These are phyloP conservation scores for Poeciliopsis occidentalis DNA, from an alignment of 2,113 vertebrate species.

Conservation along the genomic window DNA sequence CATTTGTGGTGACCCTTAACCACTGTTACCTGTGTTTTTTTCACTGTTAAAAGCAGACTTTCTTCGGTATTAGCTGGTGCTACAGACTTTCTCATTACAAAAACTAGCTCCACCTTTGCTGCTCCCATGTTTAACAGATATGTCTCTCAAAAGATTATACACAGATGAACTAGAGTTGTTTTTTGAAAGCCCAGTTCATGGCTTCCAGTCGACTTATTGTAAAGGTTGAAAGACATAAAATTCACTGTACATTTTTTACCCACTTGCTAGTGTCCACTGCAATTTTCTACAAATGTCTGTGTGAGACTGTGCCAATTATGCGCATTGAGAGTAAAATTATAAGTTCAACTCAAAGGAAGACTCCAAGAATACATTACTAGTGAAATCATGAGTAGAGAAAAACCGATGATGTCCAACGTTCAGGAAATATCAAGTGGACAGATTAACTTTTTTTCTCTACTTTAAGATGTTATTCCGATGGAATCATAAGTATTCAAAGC, in stretches of 20 bases:
- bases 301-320: neutral
- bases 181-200: neutral
- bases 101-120: neutral
- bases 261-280: neutral
- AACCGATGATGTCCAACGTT: too few relatives aligned
- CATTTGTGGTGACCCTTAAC: too few relatives aligned
- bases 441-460: neutral
- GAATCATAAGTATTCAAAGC: neutral
- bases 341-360: too few relatives aligned
- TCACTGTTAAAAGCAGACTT: too few relatives aligned
- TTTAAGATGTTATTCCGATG: neutral
- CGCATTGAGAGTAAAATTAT: too few relatives aligned
- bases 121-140: neutral
- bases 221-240: too few relatives aligned
- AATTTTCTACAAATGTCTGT: neutral
- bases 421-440: too few relatives aligned
- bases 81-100: neutral
- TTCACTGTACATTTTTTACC: neutral
- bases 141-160: neutral
- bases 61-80: too few relatives aligned
- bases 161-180: neutral
- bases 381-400: too few relatives aligned
- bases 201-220: too few relatives aligned
- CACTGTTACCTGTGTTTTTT: too few relatives aligned
- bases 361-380: too few relatives aligned